Conservation (phyloP, 2,113 vertebrate genomes). For the Toxostoma redivivum region DNA sequence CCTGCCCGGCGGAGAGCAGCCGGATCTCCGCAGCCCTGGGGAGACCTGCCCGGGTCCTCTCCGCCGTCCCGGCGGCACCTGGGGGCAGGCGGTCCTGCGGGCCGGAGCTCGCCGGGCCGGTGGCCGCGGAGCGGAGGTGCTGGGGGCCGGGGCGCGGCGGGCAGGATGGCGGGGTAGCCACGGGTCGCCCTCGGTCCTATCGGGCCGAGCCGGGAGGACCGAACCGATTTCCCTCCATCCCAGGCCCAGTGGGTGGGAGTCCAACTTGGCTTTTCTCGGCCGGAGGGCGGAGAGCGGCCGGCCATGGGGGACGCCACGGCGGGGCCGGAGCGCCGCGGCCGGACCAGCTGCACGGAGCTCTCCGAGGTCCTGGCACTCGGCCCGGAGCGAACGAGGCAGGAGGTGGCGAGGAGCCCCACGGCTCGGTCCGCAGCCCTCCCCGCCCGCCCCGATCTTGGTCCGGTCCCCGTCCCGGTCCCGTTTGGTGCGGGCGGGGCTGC, state of each 20-base stretch:
- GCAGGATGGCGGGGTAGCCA: background rate
- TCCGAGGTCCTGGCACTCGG: slow-evolving; percentile 36
- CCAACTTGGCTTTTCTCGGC: background rate
- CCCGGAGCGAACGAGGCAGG: background rate
- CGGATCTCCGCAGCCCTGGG: background rate
- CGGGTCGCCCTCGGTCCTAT: background rate
- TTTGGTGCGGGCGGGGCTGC: background rate
- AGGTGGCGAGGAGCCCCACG: background rate
- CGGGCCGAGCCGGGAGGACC: background rate
- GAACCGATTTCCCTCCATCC: background rate
- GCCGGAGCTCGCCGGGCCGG: background rate
- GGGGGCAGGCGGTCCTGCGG: background rate
- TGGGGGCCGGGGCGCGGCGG: background rate
- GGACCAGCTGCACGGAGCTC: background rate
- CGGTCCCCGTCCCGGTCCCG: background rate
- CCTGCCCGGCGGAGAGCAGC: background rate
- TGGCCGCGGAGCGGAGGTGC: background rate
- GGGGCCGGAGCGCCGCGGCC: background rate
- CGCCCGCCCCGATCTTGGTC: background rate
- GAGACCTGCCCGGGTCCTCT: background rate
- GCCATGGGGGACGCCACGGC: background rate
- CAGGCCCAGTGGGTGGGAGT: background rate
- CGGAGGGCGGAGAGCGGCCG: background rate
- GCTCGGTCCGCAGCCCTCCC: background rate
- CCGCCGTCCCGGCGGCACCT: background rate